Evolutionary conservation across 2,113 vertebrate genomes (phyloP), one percentile per base, ranked within the genome.

Genomic region (Sebastes schlegelii): DNA sequence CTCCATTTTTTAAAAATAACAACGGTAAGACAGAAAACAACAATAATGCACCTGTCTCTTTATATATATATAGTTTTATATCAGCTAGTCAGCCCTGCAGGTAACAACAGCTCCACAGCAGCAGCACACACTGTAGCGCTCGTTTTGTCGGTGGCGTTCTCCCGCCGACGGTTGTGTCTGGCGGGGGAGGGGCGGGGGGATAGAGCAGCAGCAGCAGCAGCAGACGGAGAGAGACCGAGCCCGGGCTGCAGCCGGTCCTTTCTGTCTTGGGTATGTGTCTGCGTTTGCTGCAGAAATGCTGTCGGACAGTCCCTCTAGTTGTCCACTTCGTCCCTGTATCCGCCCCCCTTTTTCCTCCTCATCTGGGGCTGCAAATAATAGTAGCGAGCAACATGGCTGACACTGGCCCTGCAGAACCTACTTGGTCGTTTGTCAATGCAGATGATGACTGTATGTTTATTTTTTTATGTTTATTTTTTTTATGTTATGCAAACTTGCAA

Each of bases 341-440:
- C 89, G 72, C 82, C 84, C 86, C 51, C 14, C 26, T 26, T 26
- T 26, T 1, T 10, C 4, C 78, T 42, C 79, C 79, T 65, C 57
- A 65, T 90, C 84, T 87, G 92, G 92, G 82, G 91, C 94, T 93
- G 90, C 91, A 43, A 60, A 70, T 54, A 69, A 68, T 13, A 68
- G 66, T 65, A 89, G 81, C 89, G 90, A 90, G 79, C 91, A 96
- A 97, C 94, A 97, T 97, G 96, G 97, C 97, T 96, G 96, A 95
- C 95, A 83, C 63, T 89, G 92, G 84, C 89, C 90, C 92, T 89
- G 92, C 92, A 93, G 85, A 88, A 92, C 79, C 90, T 88, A 62
- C 69, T 45, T 51, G 64, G 43, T 82, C 45, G 46, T 81, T 70
- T 72, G 60, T 54, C 80, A 68, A 26, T 80, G 77, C 73, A 86